Conservation (phyloP, 2,888 invertebrate genomes). For the Minunthozetes semirufus region DNA sequence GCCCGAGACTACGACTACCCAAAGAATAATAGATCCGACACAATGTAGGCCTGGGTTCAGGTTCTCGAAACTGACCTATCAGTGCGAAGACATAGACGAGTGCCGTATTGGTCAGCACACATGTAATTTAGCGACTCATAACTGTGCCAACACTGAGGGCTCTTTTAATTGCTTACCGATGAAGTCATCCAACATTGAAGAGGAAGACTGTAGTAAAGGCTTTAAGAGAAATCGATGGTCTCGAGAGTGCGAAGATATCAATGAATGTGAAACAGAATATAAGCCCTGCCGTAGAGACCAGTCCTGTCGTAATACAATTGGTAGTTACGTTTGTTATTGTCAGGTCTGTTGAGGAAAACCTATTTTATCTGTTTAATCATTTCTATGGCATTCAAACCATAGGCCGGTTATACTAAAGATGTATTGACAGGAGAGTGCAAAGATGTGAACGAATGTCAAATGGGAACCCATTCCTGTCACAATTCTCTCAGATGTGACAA, state of each 20-base stretch:
- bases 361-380: neutral
- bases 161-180: slow-evolving; percentile 50
- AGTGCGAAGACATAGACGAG: slow-evolving; percentile 51
- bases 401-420: slow-evolving; percentile 56
- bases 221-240: slow-evolving; percentile 12
- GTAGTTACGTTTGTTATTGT: slow-evolving; percentile 71
- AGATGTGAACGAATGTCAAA: slow-evolving; percentile 49
- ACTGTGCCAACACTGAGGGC: slow-evolving; percentile 54
- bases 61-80: slow-evolving; percentile 23
- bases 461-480: slow-evolving; percentile 62
- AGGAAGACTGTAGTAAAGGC: neutral
- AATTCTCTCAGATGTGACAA: slow-evolving; percentile 79
- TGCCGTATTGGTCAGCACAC: slow-evolving; percentile 47
- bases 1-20: slow-evolving; percentile 43
- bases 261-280: slow-evolving; percentile 67
- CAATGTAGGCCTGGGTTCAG: slow-evolving; percentile 14
- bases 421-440: slow-evolving; percentile 57
- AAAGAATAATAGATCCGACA: neutral
- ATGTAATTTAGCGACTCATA: slow-evolving; percentile 48
- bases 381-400: slow-evolving; percentile 54
- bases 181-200: neutral
- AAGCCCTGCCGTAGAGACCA: slow-evolving; percentile 69
- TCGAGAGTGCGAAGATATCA: slow-evolving; percentile 58
- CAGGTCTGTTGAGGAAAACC: slow-evolving; percentile 48
- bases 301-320: slow-evolving; percentile 71